Evolutionary conservation across 2,113 vertebrate genomes (phyloP), one percentile per base, ranked within the genome.

Genomic region (Heterotilapia buettikoferi): DNA sequence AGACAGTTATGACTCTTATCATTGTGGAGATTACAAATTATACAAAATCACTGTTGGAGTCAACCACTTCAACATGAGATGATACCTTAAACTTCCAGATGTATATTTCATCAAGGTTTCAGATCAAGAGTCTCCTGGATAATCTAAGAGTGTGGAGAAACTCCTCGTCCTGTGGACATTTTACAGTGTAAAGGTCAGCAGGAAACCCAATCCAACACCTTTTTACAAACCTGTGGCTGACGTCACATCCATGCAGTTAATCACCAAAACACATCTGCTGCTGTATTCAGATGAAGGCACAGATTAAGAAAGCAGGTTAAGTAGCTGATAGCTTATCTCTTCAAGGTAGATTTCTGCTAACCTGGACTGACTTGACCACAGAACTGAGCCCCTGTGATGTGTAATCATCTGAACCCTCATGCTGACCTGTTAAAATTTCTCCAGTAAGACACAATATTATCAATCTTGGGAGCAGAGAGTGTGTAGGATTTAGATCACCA

Each of bases 311-410:
- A 71, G 54, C 84, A 88, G 84, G 89, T 88, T 52, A 85, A 61
- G 85, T 5, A 83, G 78, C 84, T 29, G 24, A 24, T 13, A 81
- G 83, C 63, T 94, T 86, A 94, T 91, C 90, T 92, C 85, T 59
- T 95, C 86, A 93, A 76, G 83, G 68, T 36, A 84, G 93, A 91
- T 90, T 90, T 89, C 29, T 21, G 71, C 82, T 92, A 90, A 94
- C 36, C 79, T 13, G 18, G 63, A 63, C 50, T 13, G 90, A 91
- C 86, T 47, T 80, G 80, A 76, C 52, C 66, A 63, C 26, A 56
- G 57, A 9, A 1, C 16, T 3, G 36, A 79, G 82, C 66, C 82
- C 68, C 33, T 5, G 40, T 33, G 36, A 0, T 12, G 36, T 29
- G 19, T 2, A 76, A 86, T 16, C 31, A 66, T 47, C 71, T 59